These are phyloP conservation scores for Alligator sinensis DNA, from an alignment of 2,113 vertebrate species.

Conservation along the genomic window DNA sequence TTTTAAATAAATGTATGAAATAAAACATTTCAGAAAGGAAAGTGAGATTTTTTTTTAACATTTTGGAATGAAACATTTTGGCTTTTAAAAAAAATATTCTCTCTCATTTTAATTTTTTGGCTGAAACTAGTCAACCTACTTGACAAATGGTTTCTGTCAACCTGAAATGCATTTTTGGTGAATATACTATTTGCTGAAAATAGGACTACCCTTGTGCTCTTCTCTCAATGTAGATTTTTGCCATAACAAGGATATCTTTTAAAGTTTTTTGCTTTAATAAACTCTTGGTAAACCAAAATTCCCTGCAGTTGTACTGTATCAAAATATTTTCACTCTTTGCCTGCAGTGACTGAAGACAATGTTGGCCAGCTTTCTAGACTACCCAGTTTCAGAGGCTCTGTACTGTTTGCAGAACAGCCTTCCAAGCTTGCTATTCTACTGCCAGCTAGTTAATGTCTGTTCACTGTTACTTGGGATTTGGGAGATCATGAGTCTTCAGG, in stretches of 20 bases:
- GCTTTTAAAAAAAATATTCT: no score
- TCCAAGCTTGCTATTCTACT: background rate
- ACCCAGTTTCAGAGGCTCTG: background rate
- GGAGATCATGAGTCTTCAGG: background rate
- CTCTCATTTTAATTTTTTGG: no score
- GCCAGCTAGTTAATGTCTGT: background rate
- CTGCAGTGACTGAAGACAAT: background rate
- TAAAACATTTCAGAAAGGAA: no score
- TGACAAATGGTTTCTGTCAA: no score
- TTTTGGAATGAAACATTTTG: no score
- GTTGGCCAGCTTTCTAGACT: background rate
- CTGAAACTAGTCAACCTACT: no score
- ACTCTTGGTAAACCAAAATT: background rate
- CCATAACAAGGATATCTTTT: background rate
- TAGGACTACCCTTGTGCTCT: background rate
- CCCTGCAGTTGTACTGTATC: background rate
- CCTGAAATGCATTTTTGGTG: no score
- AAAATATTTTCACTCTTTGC: background rate
- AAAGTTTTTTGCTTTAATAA: background rate
- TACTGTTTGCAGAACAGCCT: background rate
- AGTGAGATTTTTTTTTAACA: no score
- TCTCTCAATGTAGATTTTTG: background rate
- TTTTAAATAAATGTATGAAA: no score
- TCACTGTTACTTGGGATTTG: background rate
- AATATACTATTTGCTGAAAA: no score